Evolutionary conservation across 2,888 invertebrate genomes (phyloP), one percentile per base, ranked within the genome.

Genomic region (Crepidodera aurea): DNA sequence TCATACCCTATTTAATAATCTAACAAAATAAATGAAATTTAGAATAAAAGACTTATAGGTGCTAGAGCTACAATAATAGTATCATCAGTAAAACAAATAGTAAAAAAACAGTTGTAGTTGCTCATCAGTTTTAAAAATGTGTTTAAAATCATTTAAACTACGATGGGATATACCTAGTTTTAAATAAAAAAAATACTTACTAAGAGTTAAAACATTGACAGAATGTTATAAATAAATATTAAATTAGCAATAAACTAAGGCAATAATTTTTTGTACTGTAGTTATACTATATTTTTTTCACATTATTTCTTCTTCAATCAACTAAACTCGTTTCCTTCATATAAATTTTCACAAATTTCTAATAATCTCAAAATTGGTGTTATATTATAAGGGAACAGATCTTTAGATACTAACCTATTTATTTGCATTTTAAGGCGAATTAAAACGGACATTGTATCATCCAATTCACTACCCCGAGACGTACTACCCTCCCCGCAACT

Each of bases 341-440:
- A 94, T 71, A 93, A 84, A 77, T 90, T 90, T 77, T 94, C 94
- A 75, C 93, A 93, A 69, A 90, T 90, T 78, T 92, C 92, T 68
- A 95, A 82, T 72, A 94, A 83, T 79, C 91, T 88, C 70, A 94
- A 83, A 60, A 95, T 91, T 39, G 94, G 94, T 73, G 90, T 92
- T 75, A 95, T 94, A 79, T 95, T 94, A 79, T 95, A 95, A 0
- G 94, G 94, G 80, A 94, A 94, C 51, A 94, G 81, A 69, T 92
- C 89, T 75, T 90, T 90, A 0, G 92, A 89, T 5, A 94, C 94
- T 70, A 94, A 82, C 75, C 92, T 85, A 71, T 91, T 91, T 68
- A 95, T 93, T 75, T 93, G 90, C 71, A 91, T 83, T 69, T 92
- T 86, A 60, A 95, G 83, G 55, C 91, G 84, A 74, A 91, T 92